Evolutionary conservation across 2,113 vertebrate species (phyloP), one percentile per base, ranked within the genome.

Genomic region (Sminthopsis crassicaudata): DNA sequence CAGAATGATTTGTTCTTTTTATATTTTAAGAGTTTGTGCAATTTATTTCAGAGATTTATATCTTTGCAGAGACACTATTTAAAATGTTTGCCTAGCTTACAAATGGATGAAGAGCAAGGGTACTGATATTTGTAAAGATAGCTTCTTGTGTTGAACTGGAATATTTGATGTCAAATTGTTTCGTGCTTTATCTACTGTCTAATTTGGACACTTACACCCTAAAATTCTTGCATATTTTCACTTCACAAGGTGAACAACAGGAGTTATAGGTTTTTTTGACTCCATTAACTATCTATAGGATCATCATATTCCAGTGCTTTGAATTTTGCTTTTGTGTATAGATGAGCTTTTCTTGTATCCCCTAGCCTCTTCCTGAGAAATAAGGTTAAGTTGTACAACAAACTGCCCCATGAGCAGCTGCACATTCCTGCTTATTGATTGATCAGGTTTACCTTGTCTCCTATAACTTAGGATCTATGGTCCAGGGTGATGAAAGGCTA

Each of bases 11-110:
- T 76, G 51, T 92, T 95, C 92, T 94, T 36, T 91, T 84, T 84
- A 84, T 57, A 84, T 50, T 60, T 95, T 91, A 92, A 94, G 10
- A 94, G 90, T 92, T 91, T 91, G n/a, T 94, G 50, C 92, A 26
- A 42, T 30, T 96, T 94, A 14, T 89, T 89, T 94, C n/a, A 46
- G 48, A 22, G 23, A 3, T 42, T 93, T 90, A 91, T 94, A 52
- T 92, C 90, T 92, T 92, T 92, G 50, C 91, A 91, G 93, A 95
- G 60, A 93, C 92, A 50, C 50, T 57, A 10, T 53, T 19, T 30
- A 57, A 96, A 94, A 67, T 94, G 3, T 90, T 92, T 6, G 89
- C 8, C 90, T 94, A 91, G 51, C 24, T 46, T 90, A 90, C 50
- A 97, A 92, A 93, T 90, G 67, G n/a, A 90, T 92, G 30, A 92